A percentile compares a stretch with the other conserved stretches of the same genome.
Evolutionary conservation across 2,888 invertebrate species (phyloP).

Genomic region (Thalpophila matura): DNA sequence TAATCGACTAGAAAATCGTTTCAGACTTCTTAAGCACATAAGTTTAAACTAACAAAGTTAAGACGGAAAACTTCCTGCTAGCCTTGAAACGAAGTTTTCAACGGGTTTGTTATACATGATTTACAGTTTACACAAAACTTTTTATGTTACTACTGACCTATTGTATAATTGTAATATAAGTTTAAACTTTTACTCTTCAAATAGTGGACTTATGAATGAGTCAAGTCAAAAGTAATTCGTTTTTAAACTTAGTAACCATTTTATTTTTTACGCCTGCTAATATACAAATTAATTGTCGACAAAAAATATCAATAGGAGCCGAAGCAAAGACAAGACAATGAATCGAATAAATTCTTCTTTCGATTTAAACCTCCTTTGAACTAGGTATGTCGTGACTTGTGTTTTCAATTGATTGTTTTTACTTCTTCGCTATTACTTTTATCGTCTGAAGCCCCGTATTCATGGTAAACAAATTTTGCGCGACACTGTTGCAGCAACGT

Average conservation of each 20-base stretch:
- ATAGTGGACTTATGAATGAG: slow-evolving; percentile 2
- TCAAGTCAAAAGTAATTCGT: slow-evolving; percentile 8
- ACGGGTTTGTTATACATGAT: slow-evolving; percentile 48
- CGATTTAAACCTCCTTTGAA: slow-evolving; percentile 48
- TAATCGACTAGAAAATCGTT: slow-evolving; percentile 18
- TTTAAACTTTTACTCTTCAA: slow-evolving; percentile 12
- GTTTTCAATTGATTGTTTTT: slow-evolving; percentile 54
- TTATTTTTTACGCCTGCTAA: slow-evolving; percentile 20
- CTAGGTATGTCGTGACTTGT: slow-evolving; percentile 56
- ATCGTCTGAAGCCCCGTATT: slow-evolving; percentile 15
- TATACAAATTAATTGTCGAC: slow-evolving; percentile 26
- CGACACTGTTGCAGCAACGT: no score
- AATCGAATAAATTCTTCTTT: slow-evolving; percentile 42
- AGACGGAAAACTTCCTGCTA: slow-evolving; percentile 50
- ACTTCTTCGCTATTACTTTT: slow-evolving; percentile 45
- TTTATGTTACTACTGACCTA: slow-evolving; percentile 42
- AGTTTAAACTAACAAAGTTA: slow-evolving; percentile 43
- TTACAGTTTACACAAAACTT: slow-evolving; percentile 42
- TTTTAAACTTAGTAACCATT: background rate
- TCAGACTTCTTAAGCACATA: slow-evolving; percentile 27
- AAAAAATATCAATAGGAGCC: slow-evolving; percentile 40
- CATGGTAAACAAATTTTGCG: no score
- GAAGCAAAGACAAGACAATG: slow-evolving; percentile 41
- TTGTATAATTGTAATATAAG: slow-evolving; percentile 16
- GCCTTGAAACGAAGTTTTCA: slow-evolving; percentile 54